Base-by-base conservation (phyloP, 2,797 vertebrate species). In the Odontamblyopus lacepedii region DNA sequence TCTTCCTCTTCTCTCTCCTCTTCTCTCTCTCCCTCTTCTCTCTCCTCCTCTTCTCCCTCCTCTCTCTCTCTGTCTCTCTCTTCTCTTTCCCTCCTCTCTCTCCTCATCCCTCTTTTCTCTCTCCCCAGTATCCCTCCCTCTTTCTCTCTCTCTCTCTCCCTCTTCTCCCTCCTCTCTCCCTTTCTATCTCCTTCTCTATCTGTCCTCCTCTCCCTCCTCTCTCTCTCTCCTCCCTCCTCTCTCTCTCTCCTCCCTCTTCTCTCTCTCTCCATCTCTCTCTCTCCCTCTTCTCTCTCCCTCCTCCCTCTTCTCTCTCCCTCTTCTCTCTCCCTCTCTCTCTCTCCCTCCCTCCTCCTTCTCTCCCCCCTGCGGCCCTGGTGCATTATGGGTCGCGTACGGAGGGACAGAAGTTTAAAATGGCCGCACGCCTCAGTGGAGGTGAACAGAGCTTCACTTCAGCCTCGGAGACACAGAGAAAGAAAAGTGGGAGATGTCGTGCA, bases 321-420 rank as follows among this genome's bases (percentile, higher is more conserved):
- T 1, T 27, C 11, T 1, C 56, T 26, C 55, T 12, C 56, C 12
- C 8, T 56, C 8, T 11, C n/a, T 26, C 19, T 9, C 56, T 0
- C 23, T 4, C 3, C 11, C 15, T 2, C 27, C 56, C 4, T 11
- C 4, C 4, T 6, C 12, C 8, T 23, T 23, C 56, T 3, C 56
- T 29, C 26, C 2, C 57, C 57, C 57, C 56, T 11, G 56, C 27
- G 56, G 56, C 2, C 56, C 56, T 15, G 56, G 56, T 59, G 56
- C 56, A 59, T 59, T 59, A 59, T 59, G 56, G 56, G 56, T 59
- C 56, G 15, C 56, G 12, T 59, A 59, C 29, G 16, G 56, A 59
- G 56, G 56, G 56, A 59, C 15, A 59, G 13, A 57, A 26, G 56
- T 59, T 27, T 12, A 27, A 59, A 59, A 59, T 29, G 56, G 56